phyloP scores from a whole-genome alignment of 2,888 invertebrate genomes.

The Thysanoteuthis rhombus region DNA sequence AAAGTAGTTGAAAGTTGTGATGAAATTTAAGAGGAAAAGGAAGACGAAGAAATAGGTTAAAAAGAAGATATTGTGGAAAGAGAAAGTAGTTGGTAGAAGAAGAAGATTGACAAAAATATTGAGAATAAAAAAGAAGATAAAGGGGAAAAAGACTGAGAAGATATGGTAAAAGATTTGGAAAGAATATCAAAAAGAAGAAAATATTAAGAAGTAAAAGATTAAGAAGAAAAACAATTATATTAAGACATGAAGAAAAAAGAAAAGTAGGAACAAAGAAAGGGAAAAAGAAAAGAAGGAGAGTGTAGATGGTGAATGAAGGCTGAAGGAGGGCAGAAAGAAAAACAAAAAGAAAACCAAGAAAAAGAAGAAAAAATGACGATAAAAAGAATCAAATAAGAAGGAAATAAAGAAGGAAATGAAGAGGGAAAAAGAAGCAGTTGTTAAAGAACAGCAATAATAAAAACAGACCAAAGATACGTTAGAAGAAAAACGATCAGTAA shows the following conservation, averaged over 20 bases:
- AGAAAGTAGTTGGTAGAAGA: neutral
- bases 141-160: no score
- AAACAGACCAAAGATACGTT: neutral
- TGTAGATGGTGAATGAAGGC: fast-evolving
- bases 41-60: neutral
- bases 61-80: neutral
- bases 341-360: neutral
- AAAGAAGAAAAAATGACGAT: neutral
- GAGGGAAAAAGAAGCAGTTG: neutral
- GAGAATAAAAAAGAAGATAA: neutral
- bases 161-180: neutral
- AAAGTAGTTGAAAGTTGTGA: no score
- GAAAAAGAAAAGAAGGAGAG: neutral
- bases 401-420: neutral
- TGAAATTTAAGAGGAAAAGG: no score
- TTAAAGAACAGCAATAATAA: neutral
- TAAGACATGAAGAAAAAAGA: neutral
- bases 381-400: neutral
- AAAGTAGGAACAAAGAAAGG: neutral
- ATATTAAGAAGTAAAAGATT: neutral
- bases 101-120: neutral
- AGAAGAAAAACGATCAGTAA: neutral
- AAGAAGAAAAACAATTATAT: neutral
- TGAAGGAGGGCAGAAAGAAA: fast-evolving
- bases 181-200: neutral